Evolutionary conservation across 2,888 invertebrate genomes (phyloP).

Genomic region (Acutogordius australiensis): DNA sequence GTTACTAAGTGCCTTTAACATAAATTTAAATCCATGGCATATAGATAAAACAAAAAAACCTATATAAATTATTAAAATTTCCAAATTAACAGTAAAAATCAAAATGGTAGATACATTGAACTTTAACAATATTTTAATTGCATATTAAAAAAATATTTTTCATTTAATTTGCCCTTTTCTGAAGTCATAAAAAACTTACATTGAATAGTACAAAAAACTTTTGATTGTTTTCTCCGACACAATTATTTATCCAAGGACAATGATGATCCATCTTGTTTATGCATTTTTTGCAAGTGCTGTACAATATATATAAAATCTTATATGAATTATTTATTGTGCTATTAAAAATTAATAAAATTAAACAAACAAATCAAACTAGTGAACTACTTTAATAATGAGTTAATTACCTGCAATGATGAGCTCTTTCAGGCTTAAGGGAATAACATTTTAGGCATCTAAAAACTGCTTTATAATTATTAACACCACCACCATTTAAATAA

Average conservation of each 20-base stretch:
- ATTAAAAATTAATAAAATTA: constrained; percentile 1
- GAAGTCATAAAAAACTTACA: constrained; percentile 31
- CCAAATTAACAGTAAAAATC: no score
- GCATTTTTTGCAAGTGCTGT: constrained; percentile 8
- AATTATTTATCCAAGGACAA: constrained; percentile 67
- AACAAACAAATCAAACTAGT: not conserved
- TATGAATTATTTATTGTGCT: not conserved
- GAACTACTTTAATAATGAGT: no score
- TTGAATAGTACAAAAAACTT: constrained; percentile 95
- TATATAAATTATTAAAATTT: not conserved
- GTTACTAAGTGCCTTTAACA: no score
- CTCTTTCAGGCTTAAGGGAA: constrained; percentile 72
- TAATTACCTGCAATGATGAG: constrained; percentile 51
- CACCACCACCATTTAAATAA: not conserved
- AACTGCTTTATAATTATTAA: not conserved
- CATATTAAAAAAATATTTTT: constrained; percentile 12
- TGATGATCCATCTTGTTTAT: constrained; percentile 47
- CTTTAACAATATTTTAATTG: not conserved
- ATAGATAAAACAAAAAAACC: no score
- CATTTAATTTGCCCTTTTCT: not conserved
- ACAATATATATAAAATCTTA: no score
- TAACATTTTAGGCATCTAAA: constrained; percentile 57
- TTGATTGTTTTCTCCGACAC: constrained; percentile 95
- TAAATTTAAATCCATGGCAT: no score
- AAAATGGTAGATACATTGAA: no score